phyloP scores from a whole-genome alignment of 2,888 invertebrate species.

The Agrilus mali region DNA sequence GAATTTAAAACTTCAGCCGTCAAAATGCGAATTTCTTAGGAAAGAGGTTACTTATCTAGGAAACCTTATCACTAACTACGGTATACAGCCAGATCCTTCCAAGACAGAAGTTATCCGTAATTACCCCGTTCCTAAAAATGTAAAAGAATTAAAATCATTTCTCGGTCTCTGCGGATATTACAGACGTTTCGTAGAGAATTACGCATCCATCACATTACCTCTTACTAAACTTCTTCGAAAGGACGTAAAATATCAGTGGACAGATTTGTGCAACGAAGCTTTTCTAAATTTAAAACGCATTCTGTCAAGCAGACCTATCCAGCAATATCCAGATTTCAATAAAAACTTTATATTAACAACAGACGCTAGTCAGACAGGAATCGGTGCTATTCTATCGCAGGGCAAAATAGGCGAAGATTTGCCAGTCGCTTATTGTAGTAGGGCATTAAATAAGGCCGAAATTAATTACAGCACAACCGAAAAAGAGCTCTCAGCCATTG shows the following conservation, averaged over 20 bases:
- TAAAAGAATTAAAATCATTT: slow-evolving; percentile 14
- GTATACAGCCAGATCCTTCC: slow-evolving; percentile 1
- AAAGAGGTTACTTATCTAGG: slow-evolving; percentile 11
- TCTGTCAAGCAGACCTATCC: slow-evolving; percentile 11
- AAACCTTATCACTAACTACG: slow-evolving; percentile 8
- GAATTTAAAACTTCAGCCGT: slow-evolving; percentile 13
- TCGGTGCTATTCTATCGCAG: slow-evolving; percentile 16
- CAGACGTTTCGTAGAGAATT: slow-evolving; percentile 20
- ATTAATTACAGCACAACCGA: slow-evolving; percentile 11
- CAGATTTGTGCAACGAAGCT: background rate
- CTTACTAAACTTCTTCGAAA: no score
- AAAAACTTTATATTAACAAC: slow-evolving; percentile 16
- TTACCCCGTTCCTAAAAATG: no score
- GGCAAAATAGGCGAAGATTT: slow-evolving; percentile 12
- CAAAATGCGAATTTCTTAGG: slow-evolving; percentile 10
- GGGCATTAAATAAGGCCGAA: slow-evolving; percentile 10
- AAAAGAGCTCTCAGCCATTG: slow-evolving; percentile 14
- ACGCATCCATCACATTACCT: slow-evolving; percentile 17
- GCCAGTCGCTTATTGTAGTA: slow-evolving; percentile 12
- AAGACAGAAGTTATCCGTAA: no score
- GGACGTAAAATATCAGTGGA: no score
- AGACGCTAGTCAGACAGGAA: slow-evolving; percentile 12
- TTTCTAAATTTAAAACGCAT: slow-evolving; percentile 12
- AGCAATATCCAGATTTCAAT: slow-evolving; percentile 16
- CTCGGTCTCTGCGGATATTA: slow-evolving; percentile 24